Percentiles rank a stretch among this genome's conserved stretches.
Conservation (phyloP, 2,113 vertebrate genomes). For the Trichechus manatus region DNA sequence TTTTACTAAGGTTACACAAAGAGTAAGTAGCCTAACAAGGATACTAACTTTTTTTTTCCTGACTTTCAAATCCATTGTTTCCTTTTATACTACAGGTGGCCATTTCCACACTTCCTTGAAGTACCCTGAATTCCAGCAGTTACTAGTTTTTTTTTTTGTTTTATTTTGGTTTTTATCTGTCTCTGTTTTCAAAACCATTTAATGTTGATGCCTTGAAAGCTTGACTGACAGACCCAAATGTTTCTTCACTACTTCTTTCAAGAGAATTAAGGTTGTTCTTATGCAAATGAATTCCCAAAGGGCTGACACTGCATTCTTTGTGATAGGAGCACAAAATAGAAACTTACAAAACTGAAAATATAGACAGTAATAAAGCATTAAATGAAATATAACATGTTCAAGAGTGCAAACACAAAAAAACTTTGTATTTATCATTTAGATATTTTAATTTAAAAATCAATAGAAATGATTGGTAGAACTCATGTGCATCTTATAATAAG, state of each 20-base stretch:
- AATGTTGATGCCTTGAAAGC: not conserved
- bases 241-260: not conserved
- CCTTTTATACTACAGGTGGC: not conserved
- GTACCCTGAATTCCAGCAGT: not conserved
- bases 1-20: not conserved
- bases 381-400: not conserved
- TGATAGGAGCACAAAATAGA: not conserved
- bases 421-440: not conserved
- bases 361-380: not conserved
- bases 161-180: not conserved
- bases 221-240: not conserved
- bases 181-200: not conserved
- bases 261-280: not conserved
- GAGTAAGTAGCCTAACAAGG: not conserved
- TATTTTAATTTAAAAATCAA: conserved; percentile 1
- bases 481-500: not conserved
- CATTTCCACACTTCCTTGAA: not conserved
- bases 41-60: not conserved
- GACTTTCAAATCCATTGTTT: not conserved
- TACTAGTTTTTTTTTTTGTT: not conserved
- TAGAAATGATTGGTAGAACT: not conserved
- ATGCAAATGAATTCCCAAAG: not conserved
- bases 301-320: not conserved
- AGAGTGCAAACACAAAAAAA: not conserved
- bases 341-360: not conserved